Evolutionary conservation across 2,888 invertebrate genomes (phyloP).

Genomic region (Lingula anatina): DNA sequence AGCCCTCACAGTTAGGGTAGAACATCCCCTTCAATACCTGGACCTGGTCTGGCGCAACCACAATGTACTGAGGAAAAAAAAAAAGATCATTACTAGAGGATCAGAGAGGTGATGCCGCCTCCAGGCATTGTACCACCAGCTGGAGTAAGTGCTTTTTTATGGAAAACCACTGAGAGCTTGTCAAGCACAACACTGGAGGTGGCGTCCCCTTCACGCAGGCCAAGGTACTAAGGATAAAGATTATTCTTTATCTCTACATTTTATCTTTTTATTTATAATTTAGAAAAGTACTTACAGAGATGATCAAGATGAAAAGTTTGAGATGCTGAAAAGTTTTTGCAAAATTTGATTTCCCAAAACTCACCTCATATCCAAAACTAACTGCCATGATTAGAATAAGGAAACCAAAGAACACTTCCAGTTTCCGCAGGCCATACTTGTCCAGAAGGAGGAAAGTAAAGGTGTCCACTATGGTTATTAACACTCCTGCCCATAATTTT

Average conservation of each 20-base stretch:
- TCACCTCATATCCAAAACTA: slow-evolving; percentile 74
- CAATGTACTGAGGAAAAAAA: slow-evolving; percentile 60
- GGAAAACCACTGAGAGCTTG: too few relatives aligned
- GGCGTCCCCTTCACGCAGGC: too few relatives aligned
- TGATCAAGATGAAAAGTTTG: too few relatives aligned
- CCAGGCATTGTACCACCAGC: too few relatives aligned
- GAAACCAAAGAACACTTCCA: slow-evolving; percentile 78
- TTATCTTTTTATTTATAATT: too few relatives aligned
- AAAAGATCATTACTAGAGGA: not conserved
- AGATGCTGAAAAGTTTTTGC: too few relatives aligned
- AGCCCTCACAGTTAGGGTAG: slow-evolving; percentile 71
- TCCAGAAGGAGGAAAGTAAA: slow-evolving; percentile 84
- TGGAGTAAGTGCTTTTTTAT: too few relatives aligned
- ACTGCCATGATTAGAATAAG: slow-evolving; percentile 78
- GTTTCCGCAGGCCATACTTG: slow-evolving; percentile 69
- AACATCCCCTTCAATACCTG: slow-evolving; percentile 74
- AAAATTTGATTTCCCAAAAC: too few relatives aligned
- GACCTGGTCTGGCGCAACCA: slow-evolving; percentile 66
- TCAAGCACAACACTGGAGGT: too few relatives aligned
- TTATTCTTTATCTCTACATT: not conserved
- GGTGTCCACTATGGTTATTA: slow-evolving; percentile 78
- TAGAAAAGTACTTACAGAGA: too few relatives aligned
- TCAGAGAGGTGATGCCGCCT: too few relatives aligned
- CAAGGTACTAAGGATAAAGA: not conserved
- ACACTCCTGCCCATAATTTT: slow-evolving; percentile 74